Evolutionary conservation across 2,888 invertebrate species (phyloP).

Genomic region (Elegia similella): DNA sequence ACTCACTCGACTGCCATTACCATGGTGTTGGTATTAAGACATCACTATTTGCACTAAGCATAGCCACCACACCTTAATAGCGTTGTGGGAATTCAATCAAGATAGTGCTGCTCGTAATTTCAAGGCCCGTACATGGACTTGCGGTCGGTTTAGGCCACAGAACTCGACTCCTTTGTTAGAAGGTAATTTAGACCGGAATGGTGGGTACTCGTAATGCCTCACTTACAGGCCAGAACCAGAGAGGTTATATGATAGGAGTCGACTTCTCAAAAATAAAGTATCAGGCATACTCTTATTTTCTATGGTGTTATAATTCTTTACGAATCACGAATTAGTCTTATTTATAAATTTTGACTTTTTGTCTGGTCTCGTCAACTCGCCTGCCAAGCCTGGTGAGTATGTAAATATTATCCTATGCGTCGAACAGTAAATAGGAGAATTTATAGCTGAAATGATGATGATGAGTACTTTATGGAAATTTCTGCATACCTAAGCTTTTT

Average conservation of each 20-base stretch:
- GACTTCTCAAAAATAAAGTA: no score
- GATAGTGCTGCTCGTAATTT: constrained; percentile 27
- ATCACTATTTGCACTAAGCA: not conserved
- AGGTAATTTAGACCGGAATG: constrained; percentile 50
- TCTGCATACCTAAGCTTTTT: no score
- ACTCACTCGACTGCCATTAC: not conserved
- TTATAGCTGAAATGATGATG: no score
- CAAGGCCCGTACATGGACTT: constrained; percentile 54
- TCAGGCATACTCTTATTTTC: no score
- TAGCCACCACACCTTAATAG: constrained; percentile 3
- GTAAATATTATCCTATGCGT: no score
- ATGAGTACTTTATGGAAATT: no score
- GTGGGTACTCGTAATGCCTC: constrained; percentile 25
- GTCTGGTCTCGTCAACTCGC: no score
- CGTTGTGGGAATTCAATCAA: constrained; percentile 19
- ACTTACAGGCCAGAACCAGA: constrained; percentile 17
- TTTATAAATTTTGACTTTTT: no score
- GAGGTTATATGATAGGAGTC: not conserved
- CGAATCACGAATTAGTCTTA: no score
- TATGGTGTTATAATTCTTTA: no score
- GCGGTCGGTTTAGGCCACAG: constrained; percentile 43
- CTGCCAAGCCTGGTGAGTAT: no score
- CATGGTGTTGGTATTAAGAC: not conserved
- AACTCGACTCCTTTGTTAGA: constrained; percentile 57
- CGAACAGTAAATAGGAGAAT: no score